Conservation (phyloP, 2,888 invertebrate species). For the Minunthozetes semirufus region DNA sequence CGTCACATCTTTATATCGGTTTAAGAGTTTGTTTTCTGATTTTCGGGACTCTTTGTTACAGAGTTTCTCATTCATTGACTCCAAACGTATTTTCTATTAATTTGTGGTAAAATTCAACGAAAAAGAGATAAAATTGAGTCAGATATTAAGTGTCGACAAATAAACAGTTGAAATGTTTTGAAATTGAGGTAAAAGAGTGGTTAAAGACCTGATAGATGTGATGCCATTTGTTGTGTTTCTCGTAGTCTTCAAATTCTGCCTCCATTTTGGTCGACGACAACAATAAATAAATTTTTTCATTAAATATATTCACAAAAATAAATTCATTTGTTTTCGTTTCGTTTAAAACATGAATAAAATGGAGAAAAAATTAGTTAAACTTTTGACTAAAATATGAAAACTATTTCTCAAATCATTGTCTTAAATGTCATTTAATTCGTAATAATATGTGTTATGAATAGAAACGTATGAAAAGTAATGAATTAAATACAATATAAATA, state of each 20-base stretch:
- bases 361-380: neutral
- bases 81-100: conserved; percentile 66
- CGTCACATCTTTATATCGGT: conserved; percentile 89
- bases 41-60: conserved; percentile 63
- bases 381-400: neutral
- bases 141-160: neutral
- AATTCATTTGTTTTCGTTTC: neutral
- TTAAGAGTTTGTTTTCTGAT: conserved; percentile 69
- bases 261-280: conserved; percentile 51
- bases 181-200: too few relatives aligned
- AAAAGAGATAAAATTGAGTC: neutral
- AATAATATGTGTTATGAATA: neutral
- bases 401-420: neutral
- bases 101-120: conserved; percentile 37
- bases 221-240: conserved; percentile 63
- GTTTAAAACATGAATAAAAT: neutral
- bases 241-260: conserved; percentile 65
- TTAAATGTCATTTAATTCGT: neutral
- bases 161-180: neutral
- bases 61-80: conserved; percentile 57
- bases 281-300: neutral
- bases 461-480: neutral
- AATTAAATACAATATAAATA: neutral
- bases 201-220: conserved; percentile 62
- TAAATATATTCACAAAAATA: neutral